Percentiles rank a stretch among this genome's conserved stretches.
Evolutionary conservation across 2,113 vertebrate species (phyloP).

Genomic region (Uria aalge): DNA sequence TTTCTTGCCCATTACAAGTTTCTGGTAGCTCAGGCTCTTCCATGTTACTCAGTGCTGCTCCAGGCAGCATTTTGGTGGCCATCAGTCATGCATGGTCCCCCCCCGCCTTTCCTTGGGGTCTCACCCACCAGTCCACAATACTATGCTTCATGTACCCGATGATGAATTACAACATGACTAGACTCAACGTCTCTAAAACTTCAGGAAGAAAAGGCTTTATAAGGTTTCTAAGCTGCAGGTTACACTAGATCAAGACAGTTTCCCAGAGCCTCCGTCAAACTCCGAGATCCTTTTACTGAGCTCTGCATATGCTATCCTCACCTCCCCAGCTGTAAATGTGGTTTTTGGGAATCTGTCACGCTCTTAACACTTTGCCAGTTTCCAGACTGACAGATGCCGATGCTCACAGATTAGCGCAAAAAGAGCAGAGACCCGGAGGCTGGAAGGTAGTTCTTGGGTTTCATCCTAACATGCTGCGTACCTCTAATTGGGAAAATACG

Average conservation of each 20-base stretch:
- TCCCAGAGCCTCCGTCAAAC: neutral
- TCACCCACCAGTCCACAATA: neutral
- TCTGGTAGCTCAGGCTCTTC: neutral
- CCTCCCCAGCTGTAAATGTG: neutral
- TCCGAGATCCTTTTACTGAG: neutral
- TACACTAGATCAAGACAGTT: neutral
- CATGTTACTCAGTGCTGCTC: neutral
- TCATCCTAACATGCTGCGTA: neutral
- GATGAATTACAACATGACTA: neutral
- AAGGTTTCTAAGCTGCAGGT: neutral
- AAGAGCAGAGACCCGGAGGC: neutral
- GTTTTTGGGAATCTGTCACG: neutral
- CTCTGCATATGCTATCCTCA: neutral
- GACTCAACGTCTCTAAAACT: neutral
- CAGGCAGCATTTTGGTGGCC: neutral
- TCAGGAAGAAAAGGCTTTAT: neutral
- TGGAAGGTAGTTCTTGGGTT: neutral
- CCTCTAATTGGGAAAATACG: neutral
- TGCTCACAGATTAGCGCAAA: neutral
- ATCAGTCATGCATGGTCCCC: fast-evolving
- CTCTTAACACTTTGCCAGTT: neutral
- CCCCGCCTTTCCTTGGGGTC: neutral
- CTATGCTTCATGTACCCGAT: fast-evolving
- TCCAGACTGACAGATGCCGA: neutral
- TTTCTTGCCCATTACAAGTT: neutral